Evolutionary conservation across 2,113 vertebrate species (phyloP).

Genomic region (Crotalus viridis): DNA sequence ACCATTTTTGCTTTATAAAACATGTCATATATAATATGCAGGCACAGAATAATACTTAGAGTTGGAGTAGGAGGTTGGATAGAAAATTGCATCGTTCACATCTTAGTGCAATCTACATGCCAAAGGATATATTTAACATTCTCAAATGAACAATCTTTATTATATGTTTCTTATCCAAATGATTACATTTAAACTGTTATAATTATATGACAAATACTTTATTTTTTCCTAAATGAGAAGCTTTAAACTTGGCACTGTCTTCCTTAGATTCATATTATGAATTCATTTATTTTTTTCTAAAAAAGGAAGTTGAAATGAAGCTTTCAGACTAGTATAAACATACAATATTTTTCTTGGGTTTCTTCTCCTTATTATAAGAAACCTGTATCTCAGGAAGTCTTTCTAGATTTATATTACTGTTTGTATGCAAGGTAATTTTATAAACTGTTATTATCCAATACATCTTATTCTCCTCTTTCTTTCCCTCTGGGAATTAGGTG

Average conservation of each 20-base stretch:
- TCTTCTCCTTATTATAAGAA: not conserved
- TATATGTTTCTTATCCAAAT: not conserved
- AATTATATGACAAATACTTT: not conserved
- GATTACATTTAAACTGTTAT: not conserved
- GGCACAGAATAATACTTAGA: not conserved
- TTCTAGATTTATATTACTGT: not conserved
- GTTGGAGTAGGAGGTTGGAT: not conserved
- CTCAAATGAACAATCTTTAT: not conserved
- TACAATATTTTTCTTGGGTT: not conserved
- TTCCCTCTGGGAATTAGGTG: conserved; percentile 7
- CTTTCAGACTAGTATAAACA: not conserved
- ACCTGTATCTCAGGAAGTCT: not conserved
- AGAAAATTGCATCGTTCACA: not conserved
- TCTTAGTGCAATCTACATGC: not conserved
- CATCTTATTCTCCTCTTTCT: conserved; percentile 1
- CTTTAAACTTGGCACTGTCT: not conserved
- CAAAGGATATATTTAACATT: not conserved
- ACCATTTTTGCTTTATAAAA: not conserved
- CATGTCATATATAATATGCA: not conserved
- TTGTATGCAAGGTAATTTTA: not conserved
- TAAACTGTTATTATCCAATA: conserved; percentile 4
- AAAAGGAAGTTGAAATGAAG: not conserved
- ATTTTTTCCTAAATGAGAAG: not conserved
- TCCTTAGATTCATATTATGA: not conserved
- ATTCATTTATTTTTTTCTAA: not conserved